Conservation (phyloP, 2,113 vertebrate genomes). For the Casuarius casuarius region DNA sequence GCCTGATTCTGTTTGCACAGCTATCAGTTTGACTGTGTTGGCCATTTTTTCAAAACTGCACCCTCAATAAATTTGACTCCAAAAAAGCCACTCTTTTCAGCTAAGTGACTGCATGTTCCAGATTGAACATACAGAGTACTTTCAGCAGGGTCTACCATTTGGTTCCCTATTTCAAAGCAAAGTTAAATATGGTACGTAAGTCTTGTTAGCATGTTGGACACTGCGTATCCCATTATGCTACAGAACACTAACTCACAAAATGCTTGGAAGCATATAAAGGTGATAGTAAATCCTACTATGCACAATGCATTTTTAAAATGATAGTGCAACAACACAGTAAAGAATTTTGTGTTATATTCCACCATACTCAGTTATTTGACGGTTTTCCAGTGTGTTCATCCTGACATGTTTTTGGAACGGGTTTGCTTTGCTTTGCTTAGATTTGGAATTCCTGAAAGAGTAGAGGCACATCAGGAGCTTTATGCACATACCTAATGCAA, state of each 20-base stretch:
- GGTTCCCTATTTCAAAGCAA: background rate
- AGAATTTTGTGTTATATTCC: background rate
- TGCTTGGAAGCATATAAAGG: background rate
- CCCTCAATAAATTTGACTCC: background rate
- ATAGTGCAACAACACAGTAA: background rate
- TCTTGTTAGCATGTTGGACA: background rate
- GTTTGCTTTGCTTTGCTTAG: background rate
- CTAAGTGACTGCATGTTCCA: background rate
- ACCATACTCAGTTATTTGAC: background rate
- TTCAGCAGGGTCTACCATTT: background rate
- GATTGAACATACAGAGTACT: background rate
- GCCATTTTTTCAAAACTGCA: background rate
- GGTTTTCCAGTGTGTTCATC: background rate
- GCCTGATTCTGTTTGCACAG: background rate
- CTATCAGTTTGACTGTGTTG: background rate
- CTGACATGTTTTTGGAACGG: accelerated
- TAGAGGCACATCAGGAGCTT: background rate
- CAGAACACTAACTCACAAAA: background rate
- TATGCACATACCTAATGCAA: background rate
- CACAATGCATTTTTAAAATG: background rate
- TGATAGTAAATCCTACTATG: background rate
- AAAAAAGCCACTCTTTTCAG: background rate
- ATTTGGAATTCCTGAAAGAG: background rate
- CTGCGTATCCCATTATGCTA: background rate
- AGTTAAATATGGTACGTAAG: background rate